Percentiles rank a stretch among this genome's conserved stretches.
Evolutionary conservation across 2,113 vertebrate species (phyloP).

Genomic region (Dinomys branickii): DNA sequence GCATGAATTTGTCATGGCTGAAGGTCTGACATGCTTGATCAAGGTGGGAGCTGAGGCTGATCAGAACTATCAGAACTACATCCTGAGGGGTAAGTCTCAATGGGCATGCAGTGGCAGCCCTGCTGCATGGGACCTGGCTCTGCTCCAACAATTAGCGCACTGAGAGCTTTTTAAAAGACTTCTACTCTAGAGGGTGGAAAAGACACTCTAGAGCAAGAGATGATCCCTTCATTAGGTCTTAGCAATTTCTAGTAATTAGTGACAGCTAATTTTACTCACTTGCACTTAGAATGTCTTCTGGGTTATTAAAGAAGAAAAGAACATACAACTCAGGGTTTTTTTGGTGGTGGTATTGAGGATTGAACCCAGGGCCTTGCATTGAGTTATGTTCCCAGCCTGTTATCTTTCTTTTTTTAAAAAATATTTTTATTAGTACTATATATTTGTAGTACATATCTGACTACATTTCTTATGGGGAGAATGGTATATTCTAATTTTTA

Average conservation of each 20-base stretch:
- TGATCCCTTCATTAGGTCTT: not conserved
- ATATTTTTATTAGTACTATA: not conserved
- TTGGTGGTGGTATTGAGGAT: not conserved
- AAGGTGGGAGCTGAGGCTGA: constrained; percentile 98
- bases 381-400: not conserved
- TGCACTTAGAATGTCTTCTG: not conserved
- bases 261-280: not conserved
- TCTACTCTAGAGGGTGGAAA: not conserved
- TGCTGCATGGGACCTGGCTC: not conserved
- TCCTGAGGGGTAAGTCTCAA: constrained; percentile 93
- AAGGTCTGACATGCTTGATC: constrained; percentile 97
- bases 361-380: not conserved
- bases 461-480: not conserved
- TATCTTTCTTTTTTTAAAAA: not conserved
- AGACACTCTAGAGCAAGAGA: not conserved
- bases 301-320: not conserved
- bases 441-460: not conserved
- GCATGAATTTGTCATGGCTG: constrained; percentile 97
- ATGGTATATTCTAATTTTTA: not conserved
- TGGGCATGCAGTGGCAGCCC: fast-evolving
- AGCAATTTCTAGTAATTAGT: not conserved
- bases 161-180: not conserved
- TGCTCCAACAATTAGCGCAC: not conserved
- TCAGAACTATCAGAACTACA: constrained; percentile 99
- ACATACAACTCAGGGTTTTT: not conserved